Percentiles rank a stretch among this genome's conserved stretches.
phyloP scores from a whole-genome alignment of 2,888 invertebrate genomes.

The Eilema griseolum region DNA sequence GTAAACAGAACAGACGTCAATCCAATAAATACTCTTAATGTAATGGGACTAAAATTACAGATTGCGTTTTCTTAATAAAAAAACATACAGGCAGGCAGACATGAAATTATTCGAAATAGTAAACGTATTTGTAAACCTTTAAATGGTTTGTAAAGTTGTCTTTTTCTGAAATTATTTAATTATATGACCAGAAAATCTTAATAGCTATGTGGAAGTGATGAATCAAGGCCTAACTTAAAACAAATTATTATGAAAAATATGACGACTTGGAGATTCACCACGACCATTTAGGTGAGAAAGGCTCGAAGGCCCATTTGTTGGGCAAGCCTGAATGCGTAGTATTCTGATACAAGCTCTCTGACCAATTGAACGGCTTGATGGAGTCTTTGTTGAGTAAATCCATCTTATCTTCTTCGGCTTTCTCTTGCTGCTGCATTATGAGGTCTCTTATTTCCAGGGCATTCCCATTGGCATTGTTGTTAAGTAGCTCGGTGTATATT shows the following conservation, averaged over 20 bases:
- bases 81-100: slow-evolving; percentile 14
- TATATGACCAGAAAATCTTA: slow-evolving; percentile 21
- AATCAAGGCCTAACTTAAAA: slow-evolving; percentile 42
- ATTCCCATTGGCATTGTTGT: slow-evolving; percentile 73
- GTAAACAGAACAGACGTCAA: slow-evolving; percentile 59
- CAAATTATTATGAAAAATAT: slow-evolving; percentile 51
- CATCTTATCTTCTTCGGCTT: slow-evolving; percentile 71
- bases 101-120: neutral
- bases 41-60: slow-evolving; percentile 44
- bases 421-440: slow-evolving; percentile 73
- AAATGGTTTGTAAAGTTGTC: slow-evolving; percentile 18
- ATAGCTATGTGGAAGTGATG: slow-evolving; percentile 39
- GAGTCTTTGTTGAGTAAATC: slow-evolving; percentile 70
- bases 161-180: slow-evolving; percentile 9
- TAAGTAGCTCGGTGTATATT: slow-evolving; percentile 78
- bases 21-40: slow-evolving; percentile 59
- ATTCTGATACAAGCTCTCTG: slow-evolving; percentile 88
- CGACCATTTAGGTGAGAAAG: slow-evolving; percentile 87
- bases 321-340: slow-evolving; percentile 91
- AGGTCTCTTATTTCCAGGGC: slow-evolving; percentile 75
- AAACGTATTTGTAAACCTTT: neutral
- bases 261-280: slow-evolving; percentile 79
- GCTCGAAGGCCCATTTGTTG: slow-evolving; percentile 90
- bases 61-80: slow-evolving; percentile 21
- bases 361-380: slow-evolving; percentile 91